Conservation (phyloP, 2,888 invertebrate genomes). For the Oxystoma pomonae region DNA sequence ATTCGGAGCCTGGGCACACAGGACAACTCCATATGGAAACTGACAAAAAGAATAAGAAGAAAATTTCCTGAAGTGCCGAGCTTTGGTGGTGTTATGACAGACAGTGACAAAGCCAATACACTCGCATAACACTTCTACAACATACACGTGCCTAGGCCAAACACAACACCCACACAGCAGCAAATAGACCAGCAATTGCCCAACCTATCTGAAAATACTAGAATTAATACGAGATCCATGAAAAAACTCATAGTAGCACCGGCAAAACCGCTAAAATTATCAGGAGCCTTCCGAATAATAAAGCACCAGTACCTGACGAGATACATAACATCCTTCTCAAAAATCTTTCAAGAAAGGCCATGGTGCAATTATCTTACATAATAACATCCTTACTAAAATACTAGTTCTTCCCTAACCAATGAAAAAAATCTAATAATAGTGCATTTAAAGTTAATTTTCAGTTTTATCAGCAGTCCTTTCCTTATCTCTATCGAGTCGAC, state of each 20-base stretch:
- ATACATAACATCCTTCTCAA: conserved; percentile 3
- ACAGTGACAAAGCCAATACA: background rate
- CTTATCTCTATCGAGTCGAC: no score
- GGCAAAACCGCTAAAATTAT: background rate
- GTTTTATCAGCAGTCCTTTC: no score
- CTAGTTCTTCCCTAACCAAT: background rate
- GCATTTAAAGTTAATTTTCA: no score
- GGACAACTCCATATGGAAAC: background rate
- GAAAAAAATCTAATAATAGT: conserved; percentile 3
- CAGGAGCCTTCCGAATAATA: conserved; percentile 3
- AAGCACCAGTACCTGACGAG: conserved; percentile 4
- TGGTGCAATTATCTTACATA: background rate
- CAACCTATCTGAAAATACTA: background rate
- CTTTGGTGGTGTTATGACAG: background rate
- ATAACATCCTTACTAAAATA: background rate
- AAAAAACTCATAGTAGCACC: background rate
- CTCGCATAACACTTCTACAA: background rate
- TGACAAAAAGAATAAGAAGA: background rate
- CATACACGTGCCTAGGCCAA: background rate
- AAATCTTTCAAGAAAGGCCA: conserved; percentile 7
- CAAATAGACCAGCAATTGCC: background rate
- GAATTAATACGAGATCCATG: background rate
- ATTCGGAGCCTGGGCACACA: background rate
- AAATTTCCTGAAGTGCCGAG: background rate
- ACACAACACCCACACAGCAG: background rate